Percentiles rank a stretch among this genome's conserved stretches.
These are phyloP conservation scores for Peromyscus nudipes DNA, from an alignment of 2,797 vertebrate species.

Conservation along the genomic window DNA sequence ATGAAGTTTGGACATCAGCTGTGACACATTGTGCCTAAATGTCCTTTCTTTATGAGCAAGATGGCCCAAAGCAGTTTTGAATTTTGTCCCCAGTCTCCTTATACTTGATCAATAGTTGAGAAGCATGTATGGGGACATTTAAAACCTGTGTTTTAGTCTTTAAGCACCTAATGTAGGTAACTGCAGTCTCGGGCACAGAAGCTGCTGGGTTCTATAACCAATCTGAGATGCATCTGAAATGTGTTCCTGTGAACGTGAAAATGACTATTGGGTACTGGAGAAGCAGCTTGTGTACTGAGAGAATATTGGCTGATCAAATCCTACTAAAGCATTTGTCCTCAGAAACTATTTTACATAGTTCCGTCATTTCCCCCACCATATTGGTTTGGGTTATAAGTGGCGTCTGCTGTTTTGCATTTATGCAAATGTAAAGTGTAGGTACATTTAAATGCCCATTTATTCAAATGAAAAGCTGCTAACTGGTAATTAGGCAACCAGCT, in stretches of 20 bases:
- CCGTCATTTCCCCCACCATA: not conserved
- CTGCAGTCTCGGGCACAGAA: not conserved
- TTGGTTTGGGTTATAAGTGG: not conserved
- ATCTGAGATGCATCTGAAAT: not conserved
- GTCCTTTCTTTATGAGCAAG: not conserved
- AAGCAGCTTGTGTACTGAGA: not conserved
- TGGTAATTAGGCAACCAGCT: constrained; percentile 17
- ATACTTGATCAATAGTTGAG: not conserved
- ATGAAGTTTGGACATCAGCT: not conserved
- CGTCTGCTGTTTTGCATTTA: constrained; percentile 16
- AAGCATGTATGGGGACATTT: not conserved
- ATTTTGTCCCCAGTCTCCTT: not conserved
- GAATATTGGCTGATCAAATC: not conserved
- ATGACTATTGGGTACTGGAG: not conserved
- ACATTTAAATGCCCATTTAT: constrained; percentile 37
- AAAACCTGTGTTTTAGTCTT: constrained; percentile 11
- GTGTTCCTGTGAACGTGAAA: not conserved
- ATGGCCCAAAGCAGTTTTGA: not conserved
- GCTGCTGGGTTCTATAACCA: not conserved
- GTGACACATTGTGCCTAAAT: not conserved
- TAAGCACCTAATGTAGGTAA: not conserved
- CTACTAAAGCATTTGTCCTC: not conserved
- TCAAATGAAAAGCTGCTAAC: constrained; percentile 52
- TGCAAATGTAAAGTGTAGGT: not conserved
- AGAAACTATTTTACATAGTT: not conserved